A percentile compares a stretch with the other conserved stretches of the same genome.
Evolutionary conservation across 2,797 vertebrate genomes (phyloP).

Genomic region (Sebastes umbrosus): DNA sequence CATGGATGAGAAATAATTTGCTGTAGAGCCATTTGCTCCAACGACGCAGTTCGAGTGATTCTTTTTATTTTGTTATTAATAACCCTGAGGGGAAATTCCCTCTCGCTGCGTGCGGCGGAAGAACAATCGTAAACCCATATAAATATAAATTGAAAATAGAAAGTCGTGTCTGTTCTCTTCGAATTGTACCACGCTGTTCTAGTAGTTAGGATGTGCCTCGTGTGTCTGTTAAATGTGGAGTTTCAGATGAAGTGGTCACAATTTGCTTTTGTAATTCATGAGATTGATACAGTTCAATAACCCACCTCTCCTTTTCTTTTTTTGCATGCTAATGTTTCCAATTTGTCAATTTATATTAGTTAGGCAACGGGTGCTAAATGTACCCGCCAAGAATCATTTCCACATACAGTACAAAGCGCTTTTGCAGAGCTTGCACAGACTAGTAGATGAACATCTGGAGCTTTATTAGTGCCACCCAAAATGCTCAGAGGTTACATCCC

Average conservation of each 20-base stretch:
- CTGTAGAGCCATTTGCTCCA: background rate
- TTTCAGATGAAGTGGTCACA: background rate
- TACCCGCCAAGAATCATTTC: background rate
- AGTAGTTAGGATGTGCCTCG: background rate
- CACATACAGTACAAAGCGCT: background rate
- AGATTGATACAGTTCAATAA: conserved; percentile 10
- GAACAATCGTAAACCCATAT: background rate
- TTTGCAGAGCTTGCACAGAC: background rate
- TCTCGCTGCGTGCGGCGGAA: background rate
- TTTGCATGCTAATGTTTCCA: background rate
- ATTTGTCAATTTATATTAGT: background rate
- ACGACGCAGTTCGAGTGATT: background rate
- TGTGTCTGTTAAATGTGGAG: background rate
- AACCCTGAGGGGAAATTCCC: background rate
- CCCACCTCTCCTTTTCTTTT: background rate
- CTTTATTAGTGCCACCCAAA: background rate
- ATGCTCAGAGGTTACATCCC: background rate
- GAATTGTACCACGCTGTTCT: background rate
- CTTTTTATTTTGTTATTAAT: background rate
- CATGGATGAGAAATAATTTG: background rate
- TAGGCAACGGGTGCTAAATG: background rate
- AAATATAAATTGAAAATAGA: background rate
- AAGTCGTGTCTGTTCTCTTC: background rate
- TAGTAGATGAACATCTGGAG: background rate
- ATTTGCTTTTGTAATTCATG: conserved; percentile 9